These are phyloP conservation scores for Sesamia nonagrioides DNA, from an alignment of 1,140 invertebrate genomes.

Conservation along the genomic window DNA sequence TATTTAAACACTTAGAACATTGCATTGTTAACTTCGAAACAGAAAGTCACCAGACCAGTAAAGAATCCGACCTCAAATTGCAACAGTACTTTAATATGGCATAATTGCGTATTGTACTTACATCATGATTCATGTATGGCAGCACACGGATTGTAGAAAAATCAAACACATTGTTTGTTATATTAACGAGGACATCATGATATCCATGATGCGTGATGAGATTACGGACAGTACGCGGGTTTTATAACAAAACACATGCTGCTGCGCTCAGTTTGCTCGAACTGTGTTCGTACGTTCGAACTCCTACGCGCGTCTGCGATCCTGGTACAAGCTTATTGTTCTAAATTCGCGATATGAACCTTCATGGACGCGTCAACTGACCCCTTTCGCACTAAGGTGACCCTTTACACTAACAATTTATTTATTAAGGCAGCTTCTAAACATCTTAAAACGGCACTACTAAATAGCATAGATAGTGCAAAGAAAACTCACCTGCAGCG, in stretches of 20 bases:
- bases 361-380: conserved; percentile 4
- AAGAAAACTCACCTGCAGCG: no score
- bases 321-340: conserved; percentile 40
- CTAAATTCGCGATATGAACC: conserved; percentile 13
- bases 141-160: background rate
- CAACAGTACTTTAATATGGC: background rate
- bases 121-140: conserved; percentile 30
- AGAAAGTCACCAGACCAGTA: conserved; percentile 32
- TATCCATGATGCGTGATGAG: conserved; percentile 33
- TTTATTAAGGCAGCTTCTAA: background rate
- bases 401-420: background rate
- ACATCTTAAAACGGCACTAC: no score
- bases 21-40: conserved; percentile 13
- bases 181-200: conserved; percentile 30
- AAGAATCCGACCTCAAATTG: conserved; percentile 41
- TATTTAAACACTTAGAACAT: conserved; percentile 30
- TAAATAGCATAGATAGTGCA: no score
- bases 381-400: conserved; percentile 17
- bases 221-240: conserved; percentile 31
- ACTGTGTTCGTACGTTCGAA: conserved; percentile 22
- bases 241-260: conserved; percentile 46
- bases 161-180: conserved; percentile 36
- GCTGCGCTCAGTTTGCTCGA: conserved; percentile 15
- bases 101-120: conserved; percentile 19
- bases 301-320: conserved; percentile 37